Base-by-base conservation (phyloP, 1,140 invertebrate species). In the Cotesia glomerata region DNA sequence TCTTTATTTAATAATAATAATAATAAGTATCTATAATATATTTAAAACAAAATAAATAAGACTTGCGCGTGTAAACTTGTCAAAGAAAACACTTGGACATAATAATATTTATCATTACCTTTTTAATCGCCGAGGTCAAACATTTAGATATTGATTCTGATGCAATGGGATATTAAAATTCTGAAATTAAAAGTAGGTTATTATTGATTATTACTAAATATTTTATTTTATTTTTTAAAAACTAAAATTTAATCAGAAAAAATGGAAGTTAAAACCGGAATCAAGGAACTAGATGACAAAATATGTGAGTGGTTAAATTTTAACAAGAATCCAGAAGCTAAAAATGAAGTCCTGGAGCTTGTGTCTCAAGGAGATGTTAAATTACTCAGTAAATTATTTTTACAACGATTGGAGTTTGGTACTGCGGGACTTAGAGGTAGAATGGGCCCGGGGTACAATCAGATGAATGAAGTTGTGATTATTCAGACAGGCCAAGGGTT, bases 401-500 rank as follows among this genome's bases (percentile, higher is more conserved):
- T 92, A 62, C 84, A 90, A 52, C 88, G 93, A 11, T 90, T 97
- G 71, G 90, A 92, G 78, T 97, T 97, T 86, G 95, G 95, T 26
- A 97, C 97, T 4, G 95, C 97, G 1, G 96, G 98, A 2, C 87
- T 99, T 5, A 89, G 98, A 72, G 95, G 95, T 0, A 88, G 88
- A 73, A 99, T 99, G 97, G 94, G 92, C 14, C 92, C 96, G 51
- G 98, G 98, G 0, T 98, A 94, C 81, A 91, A 90, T 77, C 92
- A 93, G 69, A 97, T 99, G 94, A 99, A 99, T 88, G 97, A 99
- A 87, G 89, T 99, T 34, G 97, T 99, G 0, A 93, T 99, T 35
- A 91, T 99, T 61, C 98, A 99, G 88, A 96, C 98, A 16, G 93
- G 93, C 4, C 97, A 99, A 91, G 98, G 98, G 4, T 85, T 99